These are phyloP conservation scores for Meiosimyza decipiens DNA, from an alignment of 2,888 invertebrate species.

Conservation along the genomic window DNA sequence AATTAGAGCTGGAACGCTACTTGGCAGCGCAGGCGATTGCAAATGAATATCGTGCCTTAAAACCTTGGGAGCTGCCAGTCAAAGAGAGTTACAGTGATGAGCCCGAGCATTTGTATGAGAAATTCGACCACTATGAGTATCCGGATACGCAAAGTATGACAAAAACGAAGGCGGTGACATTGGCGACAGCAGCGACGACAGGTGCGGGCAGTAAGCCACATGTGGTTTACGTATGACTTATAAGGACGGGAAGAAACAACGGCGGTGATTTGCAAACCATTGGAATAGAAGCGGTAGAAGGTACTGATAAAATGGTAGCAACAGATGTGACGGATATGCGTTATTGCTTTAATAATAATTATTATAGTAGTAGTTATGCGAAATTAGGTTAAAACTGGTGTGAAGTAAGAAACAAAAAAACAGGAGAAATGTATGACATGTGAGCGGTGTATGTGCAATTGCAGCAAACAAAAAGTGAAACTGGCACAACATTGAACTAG, in stretches of 20 bases:
- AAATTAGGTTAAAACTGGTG: slow-evolving; percentile 47
- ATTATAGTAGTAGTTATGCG: slow-evolving; percentile 51
- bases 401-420: slow-evolving; percentile 11
- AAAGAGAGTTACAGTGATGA: slow-evolving; percentile 58
- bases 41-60: slow-evolving; percentile 66
- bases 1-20: slow-evolving; percentile 66
- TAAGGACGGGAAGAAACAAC: slow-evolving; percentile 50
- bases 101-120: slow-evolving; percentile 66
- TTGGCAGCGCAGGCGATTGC: slow-evolving; percentile 66
- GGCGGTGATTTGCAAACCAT: slow-evolving; percentile 33
- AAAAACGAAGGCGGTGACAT: slow-evolving; percentile 51
- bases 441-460: background rate
- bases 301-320: slow-evolving; percentile 48
- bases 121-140: slow-evolving; percentile 67
- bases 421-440: slow-evolving; percentile 8
- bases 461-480: background rate
- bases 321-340: slow-evolving; percentile 48
- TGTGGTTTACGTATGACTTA: slow-evolving; percentile 68
- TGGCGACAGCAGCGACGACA: slow-evolving; percentile 24
- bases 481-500: background rate
- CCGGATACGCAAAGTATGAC: slow-evolving; percentile 65
- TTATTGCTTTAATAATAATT: slow-evolving; percentile 52
- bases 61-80: slow-evolving; percentile 66
- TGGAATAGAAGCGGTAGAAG: slow-evolving; percentile 54
- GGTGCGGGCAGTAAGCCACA: slow-evolving; percentile 52